Evolutionary conservation across 2,888 invertebrate species (phyloP), one percentile per base, ranked within the genome.

Genomic region (Lithophane semibrunnea): DNA sequence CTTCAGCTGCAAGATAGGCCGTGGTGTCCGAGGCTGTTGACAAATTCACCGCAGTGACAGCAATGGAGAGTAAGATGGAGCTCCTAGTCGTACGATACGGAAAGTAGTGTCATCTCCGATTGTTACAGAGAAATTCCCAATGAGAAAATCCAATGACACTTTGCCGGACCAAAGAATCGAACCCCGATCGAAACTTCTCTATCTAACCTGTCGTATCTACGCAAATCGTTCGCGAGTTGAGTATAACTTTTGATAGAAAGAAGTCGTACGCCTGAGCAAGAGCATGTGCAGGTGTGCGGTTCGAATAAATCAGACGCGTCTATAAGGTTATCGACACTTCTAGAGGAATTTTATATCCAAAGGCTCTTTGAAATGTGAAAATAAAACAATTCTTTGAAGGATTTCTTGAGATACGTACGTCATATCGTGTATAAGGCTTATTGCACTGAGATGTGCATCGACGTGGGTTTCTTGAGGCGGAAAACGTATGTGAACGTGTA

Each of bases 241-340:
- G 52, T 81, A 81, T 86, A 83, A 92, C 88, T 92, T 92, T 90
- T 91, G 92, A 93, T 92, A 89, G 91, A 91, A 89, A 91, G 90
- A 83, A 86, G 37, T 77, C 77, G 54, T 87, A 90, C 84, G 87
- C 90, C 84, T 82, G 73, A 82, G 81, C 88, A 93, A 94, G 93
- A 10, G 16, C 24, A 52, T 93, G 90, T 92, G 86, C 92, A 95
- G 93, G 93, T 93, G 92, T 89, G 88, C 77, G 86, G 83, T 85
- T 88, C 87, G 85, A 88, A 93, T 93, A 95, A 94, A 94, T 95
- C 94, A 94, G 91, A 91, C 85, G 29, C 47, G 64, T 89, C 90
- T 89, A 92, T 91, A 88, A 91, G 93, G 92, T 92, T 93, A 94
- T 93, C 90, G 93, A 94, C 93, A 88, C 82, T 80, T 67, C 82